Evolutionary conservation across 2,888 invertebrate genomes (phyloP).

Genomic region (Protonemura montana): DNA sequence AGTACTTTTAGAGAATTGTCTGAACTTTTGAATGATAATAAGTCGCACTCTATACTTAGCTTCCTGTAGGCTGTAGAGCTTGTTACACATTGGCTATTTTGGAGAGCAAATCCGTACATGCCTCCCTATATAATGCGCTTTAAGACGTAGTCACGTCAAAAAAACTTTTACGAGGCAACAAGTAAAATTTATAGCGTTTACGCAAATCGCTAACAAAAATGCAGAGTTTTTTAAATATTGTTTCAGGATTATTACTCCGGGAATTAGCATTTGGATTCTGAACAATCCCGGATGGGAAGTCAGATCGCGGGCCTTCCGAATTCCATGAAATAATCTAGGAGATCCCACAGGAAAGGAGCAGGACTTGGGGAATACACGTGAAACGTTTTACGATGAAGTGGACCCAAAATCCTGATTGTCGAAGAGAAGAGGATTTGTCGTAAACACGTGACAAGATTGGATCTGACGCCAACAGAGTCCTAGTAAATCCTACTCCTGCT

Average conservation of each 20-base stretch:
- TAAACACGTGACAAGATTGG: slow-evolving; percentile 22
- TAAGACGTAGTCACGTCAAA: too few relatives aligned
- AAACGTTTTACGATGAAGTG: slow-evolving; percentile 12
- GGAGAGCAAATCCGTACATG: too few relatives aligned
- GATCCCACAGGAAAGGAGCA: background rate
- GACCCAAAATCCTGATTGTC: background rate
- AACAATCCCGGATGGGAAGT: background rate
- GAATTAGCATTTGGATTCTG: background rate
- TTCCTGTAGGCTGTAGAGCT: too few relatives aligned
- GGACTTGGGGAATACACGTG: background rate
- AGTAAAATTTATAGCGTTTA: too few relatives aligned
- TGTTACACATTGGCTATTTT: too few relatives aligned
- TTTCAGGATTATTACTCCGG: background rate
- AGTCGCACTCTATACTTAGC: too few relatives aligned
- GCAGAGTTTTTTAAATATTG: too few relatives aligned
- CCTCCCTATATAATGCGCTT: too few relatives aligned
- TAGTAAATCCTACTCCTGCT: background rate
- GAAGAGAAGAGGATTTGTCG: background rate
- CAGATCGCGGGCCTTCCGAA: background rate
- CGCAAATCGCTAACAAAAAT: too few relatives aligned
- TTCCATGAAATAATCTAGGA: background rate
- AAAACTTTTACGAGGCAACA: too few relatives aligned
- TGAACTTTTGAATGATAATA: too few relatives aligned
- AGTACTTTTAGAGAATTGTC: too few relatives aligned
- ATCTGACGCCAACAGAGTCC: background rate